Conservation (phyloP, 2,888 invertebrate species). For the Hololepta plana region DNA sequence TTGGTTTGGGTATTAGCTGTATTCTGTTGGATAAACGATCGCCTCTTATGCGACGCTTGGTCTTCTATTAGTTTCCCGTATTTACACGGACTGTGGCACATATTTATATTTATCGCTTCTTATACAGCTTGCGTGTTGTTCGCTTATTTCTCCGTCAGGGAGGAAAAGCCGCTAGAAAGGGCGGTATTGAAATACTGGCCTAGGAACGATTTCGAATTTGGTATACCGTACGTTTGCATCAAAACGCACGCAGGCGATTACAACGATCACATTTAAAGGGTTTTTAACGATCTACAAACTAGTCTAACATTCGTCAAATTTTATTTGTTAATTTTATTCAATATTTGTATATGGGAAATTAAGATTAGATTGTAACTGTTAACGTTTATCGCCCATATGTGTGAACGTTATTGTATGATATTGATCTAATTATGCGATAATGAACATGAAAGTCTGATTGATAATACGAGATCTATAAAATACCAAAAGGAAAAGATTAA, state of each 20-base stretch:
- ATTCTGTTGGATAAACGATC: constrained; percentile 61
- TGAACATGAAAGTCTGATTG: too few species aligned
- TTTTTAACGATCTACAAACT: too few species aligned
- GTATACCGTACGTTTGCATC: constrained; percentile 56
- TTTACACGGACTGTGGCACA: constrained; percentile 68
- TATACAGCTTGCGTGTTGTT: constrained; percentile 61
- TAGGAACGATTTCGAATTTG: constrained; percentile 55
- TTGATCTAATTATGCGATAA: too few species aligned
- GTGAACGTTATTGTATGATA: too few species aligned
- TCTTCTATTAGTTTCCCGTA: constrained; percentile 62
- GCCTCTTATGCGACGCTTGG: constrained; percentile 65
- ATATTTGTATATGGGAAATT: too few species aligned
- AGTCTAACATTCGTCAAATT: too few species aligned
- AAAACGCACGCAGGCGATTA: constrained; percentile 18
- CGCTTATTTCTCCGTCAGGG: constrained; percentile 59
- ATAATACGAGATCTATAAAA: too few species aligned
- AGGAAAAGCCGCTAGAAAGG: constrained; percentile 50
- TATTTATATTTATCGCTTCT: constrained; percentile 61
- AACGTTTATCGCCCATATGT: too few species aligned
- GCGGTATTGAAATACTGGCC: constrained; percentile 63
- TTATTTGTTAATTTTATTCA: too few species aligned
- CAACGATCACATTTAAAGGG: too few species aligned
- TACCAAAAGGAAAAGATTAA: too few species aligned
- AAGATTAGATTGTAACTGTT: too few species aligned
- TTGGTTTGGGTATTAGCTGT: constrained; percentile 52